Conservation (phyloP, 2,113 vertebrate species). For the Oplegnathus fasciatus region DNA sequence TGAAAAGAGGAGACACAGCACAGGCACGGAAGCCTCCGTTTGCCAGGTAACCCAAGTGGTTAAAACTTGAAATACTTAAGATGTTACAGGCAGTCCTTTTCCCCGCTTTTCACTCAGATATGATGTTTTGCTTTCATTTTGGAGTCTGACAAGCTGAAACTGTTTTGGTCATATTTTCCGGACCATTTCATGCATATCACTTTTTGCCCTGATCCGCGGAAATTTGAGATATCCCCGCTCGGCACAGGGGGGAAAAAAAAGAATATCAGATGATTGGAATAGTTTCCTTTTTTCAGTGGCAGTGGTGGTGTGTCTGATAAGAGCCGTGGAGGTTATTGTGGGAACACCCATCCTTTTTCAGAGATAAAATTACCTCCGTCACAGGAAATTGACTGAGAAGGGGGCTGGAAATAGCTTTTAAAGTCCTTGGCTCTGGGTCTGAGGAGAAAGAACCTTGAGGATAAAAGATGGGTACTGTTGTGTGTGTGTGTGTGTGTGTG, state of each 20-base stretch:
- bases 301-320: slow-evolving; percentile 69
- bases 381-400: slow-evolving; percentile 70
- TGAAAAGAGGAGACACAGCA: neutral
- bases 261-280: slow-evolving; percentile 65
- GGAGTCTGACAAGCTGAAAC: slow-evolving; percentile 40
- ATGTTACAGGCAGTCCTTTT: slow-evolving; percentile 7
- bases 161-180: slow-evolving; percentile 45
- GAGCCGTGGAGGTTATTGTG: slow-evolving; percentile 72
- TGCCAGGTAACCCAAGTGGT: slow-evolving; percentile 6
- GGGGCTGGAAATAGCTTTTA: slow-evolving; percentile 67
- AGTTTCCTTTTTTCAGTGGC: slow-evolving; percentile 52
- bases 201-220: slow-evolving; percentile 47
- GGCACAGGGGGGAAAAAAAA: neutral
- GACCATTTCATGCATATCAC: slow-evolving; percentile 53
- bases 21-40: neutral
- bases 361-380: slow-evolving; percentile 73
- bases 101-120: neutral
- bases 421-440: slow-evolving; percentile 63
- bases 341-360: slow-evolving; percentile 74
- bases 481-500: neutral
- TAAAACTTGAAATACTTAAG: slow-evolving; percentile 15
- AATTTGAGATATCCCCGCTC: slow-evolving; percentile 59
- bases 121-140: slow-evolving; percentile 20
- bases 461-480: slow-evolving; percentile 47
- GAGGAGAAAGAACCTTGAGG: slow-evolving; percentile 54